Evolutionary conservation across 2,888 invertebrate species (phyloP).

Genomic region (Drosophila buzzatii): DNA sequence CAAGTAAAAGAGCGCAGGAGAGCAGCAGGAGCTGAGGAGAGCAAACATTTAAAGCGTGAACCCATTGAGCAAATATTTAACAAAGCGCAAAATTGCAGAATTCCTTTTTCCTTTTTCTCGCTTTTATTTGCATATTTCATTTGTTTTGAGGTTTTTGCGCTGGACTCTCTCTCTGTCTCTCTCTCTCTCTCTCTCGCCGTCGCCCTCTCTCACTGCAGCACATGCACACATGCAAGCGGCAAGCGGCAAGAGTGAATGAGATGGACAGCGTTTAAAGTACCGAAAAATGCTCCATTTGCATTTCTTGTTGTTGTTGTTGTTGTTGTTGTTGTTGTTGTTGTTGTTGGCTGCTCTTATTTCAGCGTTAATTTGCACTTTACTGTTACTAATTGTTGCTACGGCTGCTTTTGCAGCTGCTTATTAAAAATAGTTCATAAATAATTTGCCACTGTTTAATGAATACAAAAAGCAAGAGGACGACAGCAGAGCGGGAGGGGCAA

Average conservation of each 20-base stretch:
- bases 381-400: conserved; percentile 8
- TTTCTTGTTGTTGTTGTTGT: conserved; percentile 9
- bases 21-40: not conserved
- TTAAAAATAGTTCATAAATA: conserved; percentile 61
- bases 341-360: conserved; percentile 13
- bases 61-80: conserved; percentile 77
- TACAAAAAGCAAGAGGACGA: conserved; percentile 26
- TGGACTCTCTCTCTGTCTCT: not conserved
- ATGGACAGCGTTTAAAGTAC: not conserved
- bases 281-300: conserved; percentile 20
- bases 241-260: not conserved
- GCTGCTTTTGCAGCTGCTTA: conserved; percentile 19
- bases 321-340: conserved; percentile 6
- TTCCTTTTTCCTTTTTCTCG: conserved; percentile 48
- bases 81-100: conserved; percentile 78
- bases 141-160: conserved; percentile 72
- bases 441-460: conserved; percentile 50
- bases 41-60: conserved; percentile 28
- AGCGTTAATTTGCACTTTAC: conserved; percentile 20
- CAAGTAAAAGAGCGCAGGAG: not conserved
- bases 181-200: not conserved
- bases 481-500: not conserved
- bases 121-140: conserved; percentile 77
- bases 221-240: conserved; percentile 5
- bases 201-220: not conserved